Evolutionary conservation across 2,888 invertebrate species (phyloP).

Genomic region (Heliconius ismenius): DNA sequence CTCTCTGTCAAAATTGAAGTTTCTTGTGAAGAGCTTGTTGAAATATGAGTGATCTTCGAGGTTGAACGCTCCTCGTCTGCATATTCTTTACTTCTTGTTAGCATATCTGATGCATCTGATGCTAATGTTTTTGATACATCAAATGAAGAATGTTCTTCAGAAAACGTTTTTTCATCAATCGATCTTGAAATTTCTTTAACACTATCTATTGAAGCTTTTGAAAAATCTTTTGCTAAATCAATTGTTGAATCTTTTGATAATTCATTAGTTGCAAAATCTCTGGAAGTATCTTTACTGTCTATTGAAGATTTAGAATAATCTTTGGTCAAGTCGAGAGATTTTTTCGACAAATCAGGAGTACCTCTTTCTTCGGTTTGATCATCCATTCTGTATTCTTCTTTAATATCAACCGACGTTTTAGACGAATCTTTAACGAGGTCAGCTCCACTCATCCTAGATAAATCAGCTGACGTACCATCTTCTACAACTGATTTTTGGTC

Average conservation of each 20-base stretch:
- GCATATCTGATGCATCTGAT: slow-evolving; percentile 74
- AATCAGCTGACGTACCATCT: slow-evolving; percentile 75
- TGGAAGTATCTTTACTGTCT: slow-evolving; percentile 77
- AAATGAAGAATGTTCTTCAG: slow-evolving; percentile 77
- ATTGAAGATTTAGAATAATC: slow-evolving; percentile 78
- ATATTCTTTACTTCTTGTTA: slow-evolving; percentile 70
- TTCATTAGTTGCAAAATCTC: slow-evolving; percentile 78
- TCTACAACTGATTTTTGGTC: slow-evolving; percentile 74
- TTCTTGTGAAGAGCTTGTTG: slow-evolving; percentile 71
- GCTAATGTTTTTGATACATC: slow-evolving; percentile 77
- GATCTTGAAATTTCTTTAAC: slow-evolving; percentile 75
- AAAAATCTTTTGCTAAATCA: slow-evolving; percentile 73
- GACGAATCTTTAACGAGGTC: slow-evolving; percentile 74
- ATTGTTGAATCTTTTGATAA: slow-evolving; percentile 78
- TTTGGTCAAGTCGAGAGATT: slow-evolving; percentile 74
- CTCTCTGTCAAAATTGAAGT: slow-evolving; percentile 73
- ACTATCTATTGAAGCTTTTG: slow-evolving; percentile 76
- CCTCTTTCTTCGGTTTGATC: slow-evolving; percentile 68
- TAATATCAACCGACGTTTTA: slow-evolving; percentile 71
- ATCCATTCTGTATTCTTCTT: slow-evolving; percentile 69
- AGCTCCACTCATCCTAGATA: slow-evolving; percentile 75
- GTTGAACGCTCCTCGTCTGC: slow-evolving; percentile 69
- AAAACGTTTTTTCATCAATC: slow-evolving; percentile 76
- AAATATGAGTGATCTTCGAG: slow-evolving; percentile 62
- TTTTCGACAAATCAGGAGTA: slow-evolving; percentile 76